Percentiles rank a stretch among this genome's conserved stretches.
Evolutionary conservation across 2,888 invertebrate genomes (phyloP).

Genomic region (Allygus modestus): DNA sequence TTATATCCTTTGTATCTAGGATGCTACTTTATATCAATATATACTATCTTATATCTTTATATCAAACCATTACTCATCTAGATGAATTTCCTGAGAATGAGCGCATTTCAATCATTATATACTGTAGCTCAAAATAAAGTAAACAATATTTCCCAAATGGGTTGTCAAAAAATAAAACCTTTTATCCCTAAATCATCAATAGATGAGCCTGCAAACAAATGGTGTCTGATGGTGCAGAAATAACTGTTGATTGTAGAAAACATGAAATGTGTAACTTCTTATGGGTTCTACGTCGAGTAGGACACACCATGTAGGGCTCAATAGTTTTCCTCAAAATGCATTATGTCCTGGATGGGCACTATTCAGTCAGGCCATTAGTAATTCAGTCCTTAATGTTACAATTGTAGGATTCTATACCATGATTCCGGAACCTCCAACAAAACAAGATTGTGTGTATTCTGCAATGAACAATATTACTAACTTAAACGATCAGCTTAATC

Average conservation of each 20-base stretch:
- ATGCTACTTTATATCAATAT: too few relatives aligned
- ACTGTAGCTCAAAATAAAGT: not conserved
- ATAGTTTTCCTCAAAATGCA: not conserved
- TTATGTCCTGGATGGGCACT: conserved; percentile 24
- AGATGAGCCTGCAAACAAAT: not conserved
- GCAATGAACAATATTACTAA: not conserved
- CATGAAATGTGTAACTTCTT: not conserved
- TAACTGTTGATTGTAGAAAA: not conserved
- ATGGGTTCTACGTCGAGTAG: conserved; percentile 33
- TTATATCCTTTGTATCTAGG: too few relatives aligned
- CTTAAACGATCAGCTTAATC: conserved; percentile 22
- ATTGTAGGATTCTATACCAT: conserved; percentile 11
- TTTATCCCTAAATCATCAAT: conserved; percentile 13
- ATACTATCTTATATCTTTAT: too few relatives aligned
- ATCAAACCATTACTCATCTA: not conserved
- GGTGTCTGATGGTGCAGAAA: not conserved
- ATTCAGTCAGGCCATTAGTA: conserved; percentile 9
- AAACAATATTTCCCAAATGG: conserved; percentile 18
- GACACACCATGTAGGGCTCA: not conserved
- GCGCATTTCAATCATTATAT: not conserved
- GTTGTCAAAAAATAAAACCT: conserved; percentile 25
- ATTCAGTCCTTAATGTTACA: not conserved
- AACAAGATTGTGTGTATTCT: conserved; percentile 27
- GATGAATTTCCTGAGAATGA: not conserved
- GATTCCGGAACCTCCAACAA: conserved; percentile 8